phyloP scores from a whole-genome alignment of 2,888 invertebrate genomes.

The Trichopria drosophilae region DNA sequence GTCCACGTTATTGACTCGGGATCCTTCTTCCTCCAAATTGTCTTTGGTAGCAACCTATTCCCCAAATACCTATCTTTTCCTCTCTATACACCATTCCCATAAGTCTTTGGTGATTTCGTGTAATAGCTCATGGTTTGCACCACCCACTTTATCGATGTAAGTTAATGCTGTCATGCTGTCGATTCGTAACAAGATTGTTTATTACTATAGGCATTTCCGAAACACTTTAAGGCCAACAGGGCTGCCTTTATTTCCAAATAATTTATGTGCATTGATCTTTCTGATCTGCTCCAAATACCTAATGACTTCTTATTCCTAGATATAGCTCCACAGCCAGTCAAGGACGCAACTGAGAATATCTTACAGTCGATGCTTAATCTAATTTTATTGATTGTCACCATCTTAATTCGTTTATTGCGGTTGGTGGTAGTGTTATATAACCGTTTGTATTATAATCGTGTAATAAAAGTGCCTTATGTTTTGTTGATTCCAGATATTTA shows the following conservation, averaged over 20 bases:
- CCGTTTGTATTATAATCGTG: too few species aligned
- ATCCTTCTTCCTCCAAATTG: conserved; percentile 27
- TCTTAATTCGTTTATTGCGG: too few species aligned
- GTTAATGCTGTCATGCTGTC: conserved; percentile 36
- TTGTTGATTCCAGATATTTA: too few species aligned
- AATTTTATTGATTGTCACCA: too few species aligned
- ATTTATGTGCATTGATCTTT: conserved; percentile 29
- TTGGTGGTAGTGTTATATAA: too few species aligned
- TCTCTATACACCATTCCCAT: conserved; percentile 30
- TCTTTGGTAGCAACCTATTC: conserved; percentile 28
- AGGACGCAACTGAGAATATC: conserved; percentile 30
- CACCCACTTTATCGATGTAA: conserved; percentile 34
- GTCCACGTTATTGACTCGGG: conserved; percentile 24
- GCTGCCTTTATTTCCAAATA: conserved; percentile 26
- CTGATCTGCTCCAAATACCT: conserved; percentile 26
- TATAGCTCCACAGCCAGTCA: conserved; percentile 28
- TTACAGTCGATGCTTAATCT: too few species aligned
- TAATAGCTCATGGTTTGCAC: conserved; percentile 35
- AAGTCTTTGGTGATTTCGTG: conserved; percentile 24
- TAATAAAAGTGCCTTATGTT: too few species aligned
- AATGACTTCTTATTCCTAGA: conserved; percentile 17
- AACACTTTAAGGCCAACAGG: conserved; percentile 32
- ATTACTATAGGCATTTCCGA: conserved; percentile 25
- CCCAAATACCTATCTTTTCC: conserved; percentile 28
- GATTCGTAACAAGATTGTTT: conserved; percentile 31